Conservation (phyloP, 2,797 vertebrate species). For the Enteromius treurensis region DNA sequence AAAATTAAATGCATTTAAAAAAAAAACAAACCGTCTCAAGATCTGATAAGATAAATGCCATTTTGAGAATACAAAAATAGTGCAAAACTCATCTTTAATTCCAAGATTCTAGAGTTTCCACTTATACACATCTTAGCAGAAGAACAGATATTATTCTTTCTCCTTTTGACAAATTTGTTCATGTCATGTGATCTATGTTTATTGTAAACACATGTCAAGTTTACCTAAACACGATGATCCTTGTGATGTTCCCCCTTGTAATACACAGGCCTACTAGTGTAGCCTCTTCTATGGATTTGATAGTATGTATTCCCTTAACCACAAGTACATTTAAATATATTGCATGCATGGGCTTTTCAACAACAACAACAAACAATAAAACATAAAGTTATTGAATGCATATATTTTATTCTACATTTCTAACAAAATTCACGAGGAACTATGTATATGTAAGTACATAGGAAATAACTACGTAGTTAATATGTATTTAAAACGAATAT, state of each 20-base stretch:
- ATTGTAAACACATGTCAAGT: neutral
- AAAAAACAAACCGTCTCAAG: neutral
- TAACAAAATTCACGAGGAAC: neutral
- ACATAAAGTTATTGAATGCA: neutral
- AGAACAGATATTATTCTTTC: neutral
- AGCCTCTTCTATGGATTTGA: neutral
- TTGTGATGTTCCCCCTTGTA: neutral
- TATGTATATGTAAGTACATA: neutral
- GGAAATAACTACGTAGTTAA: slow-evolving; percentile 4
- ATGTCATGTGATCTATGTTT: neutral
- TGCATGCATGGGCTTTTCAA: neutral
- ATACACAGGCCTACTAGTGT: neutral
- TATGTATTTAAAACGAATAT: neutral
- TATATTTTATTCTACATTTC: neutral
- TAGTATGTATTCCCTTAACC: neutral
- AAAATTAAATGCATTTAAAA: neutral
- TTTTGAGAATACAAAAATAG: neutral
- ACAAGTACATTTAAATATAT: neutral
- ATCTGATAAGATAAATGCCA: neutral
- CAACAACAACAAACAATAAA: neutral
- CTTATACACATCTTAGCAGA: neutral
- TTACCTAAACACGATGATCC: neutral
- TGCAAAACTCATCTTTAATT: neutral
- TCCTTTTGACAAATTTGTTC: neutral
- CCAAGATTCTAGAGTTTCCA: neutral